A percentile compares a stretch with the other conserved stretches of the same genome.
These are phyloP conservation scores for Anolis apletophallus DNA, from an alignment of 2,797 vertebrate species.

Conservation along the genomic window DNA sequence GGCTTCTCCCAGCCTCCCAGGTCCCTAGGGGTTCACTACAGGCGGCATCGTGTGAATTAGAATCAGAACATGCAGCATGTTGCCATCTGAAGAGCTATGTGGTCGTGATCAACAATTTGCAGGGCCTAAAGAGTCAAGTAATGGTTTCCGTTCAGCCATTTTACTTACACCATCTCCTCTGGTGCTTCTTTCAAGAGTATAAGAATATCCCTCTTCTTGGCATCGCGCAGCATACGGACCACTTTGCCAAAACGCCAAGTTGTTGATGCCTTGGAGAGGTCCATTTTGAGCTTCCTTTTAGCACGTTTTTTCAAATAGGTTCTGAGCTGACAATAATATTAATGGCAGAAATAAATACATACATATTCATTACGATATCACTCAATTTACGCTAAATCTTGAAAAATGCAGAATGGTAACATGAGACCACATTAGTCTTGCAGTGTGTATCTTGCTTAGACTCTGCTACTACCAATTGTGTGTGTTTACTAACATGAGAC, in stretches of 20 bases:
- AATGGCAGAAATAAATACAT: neutral
- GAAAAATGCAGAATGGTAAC: neutral
- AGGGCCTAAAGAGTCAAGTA: neutral
- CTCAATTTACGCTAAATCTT: neutral
- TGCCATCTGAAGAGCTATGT: neutral
- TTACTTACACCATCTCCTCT: constrained; percentile 63
- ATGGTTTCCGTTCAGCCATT: neutral
- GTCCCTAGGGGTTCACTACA: no score
- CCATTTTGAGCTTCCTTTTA: constrained; percentile 18
- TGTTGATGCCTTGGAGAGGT: neutral
- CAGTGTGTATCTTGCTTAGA: no score
- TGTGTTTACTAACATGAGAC: no score
- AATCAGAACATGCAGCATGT: neutral
- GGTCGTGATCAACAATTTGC: neutral
- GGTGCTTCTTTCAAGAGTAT: constrained; percentile 59
- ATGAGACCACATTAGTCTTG: no score
- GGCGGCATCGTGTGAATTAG: neutral
- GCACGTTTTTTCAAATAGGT: constrained; percentile 61
- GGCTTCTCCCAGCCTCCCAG: no score
- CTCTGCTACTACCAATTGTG: no score
- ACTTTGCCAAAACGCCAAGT: constrained; percentile 63
- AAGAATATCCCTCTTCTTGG: constrained; percentile 73
- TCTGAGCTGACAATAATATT: constrained; percentile 60
- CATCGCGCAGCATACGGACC: constrained; percentile 56
- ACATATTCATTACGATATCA: neutral